Percentiles rank a stretch among this genome's conserved stretches.
These are phyloP conservation scores for Paralvinella palmiformis DNA, from an alignment of 1,140 invertebrate species.

Conservation along the genomic window DNA sequence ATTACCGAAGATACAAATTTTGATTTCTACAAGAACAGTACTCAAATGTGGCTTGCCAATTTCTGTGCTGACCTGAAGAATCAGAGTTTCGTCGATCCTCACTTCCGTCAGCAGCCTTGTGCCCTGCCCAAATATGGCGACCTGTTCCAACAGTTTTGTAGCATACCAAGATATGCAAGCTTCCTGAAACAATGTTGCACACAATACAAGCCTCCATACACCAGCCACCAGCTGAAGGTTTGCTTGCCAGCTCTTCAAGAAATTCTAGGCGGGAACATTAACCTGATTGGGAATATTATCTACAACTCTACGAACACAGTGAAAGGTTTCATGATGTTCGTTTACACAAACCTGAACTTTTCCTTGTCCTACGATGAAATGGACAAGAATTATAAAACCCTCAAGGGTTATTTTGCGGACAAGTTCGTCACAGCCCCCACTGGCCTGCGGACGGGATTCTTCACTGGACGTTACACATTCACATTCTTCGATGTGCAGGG, in stretches of 20 bases:
- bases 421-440: slow-evolving; percentile 66
- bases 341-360: slow-evolving; percentile 75
- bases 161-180: neutral
- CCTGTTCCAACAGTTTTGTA: neutral
- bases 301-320: slow-evolving; percentile 51
- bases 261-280: neutral
- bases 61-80: slow-evolving; percentile 61
- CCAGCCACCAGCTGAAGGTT: slow-evolving; percentile 67
- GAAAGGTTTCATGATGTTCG: slow-evolving; percentile 80
- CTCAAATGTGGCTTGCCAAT: slow-evolving; percentile 75
- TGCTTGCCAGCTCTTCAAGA: slow-evolving; percentile 13
- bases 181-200: neutral
- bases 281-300: slow-evolving; percentile 78
- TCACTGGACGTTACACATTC: slow-evolving; percentile 80
- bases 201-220: slow-evolving; percentile 56
- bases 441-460: slow-evolving; percentile 78
- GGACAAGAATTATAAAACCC: slow-evolving; percentile 65
- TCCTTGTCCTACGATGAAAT: slow-evolving; percentile 74
- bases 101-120: neutral
- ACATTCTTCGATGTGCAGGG: slow-evolving; percentile 84
- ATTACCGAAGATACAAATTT: slow-evolving; percentile 13
- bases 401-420: slow-evolving; percentile 63
- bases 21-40: slow-evolving; percentile 50
- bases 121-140: neutral
- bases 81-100: neutral